phyloP scores from a whole-genome alignment of 2,113 vertebrate genomes.

The Plestiodon gilberti region DNA sequence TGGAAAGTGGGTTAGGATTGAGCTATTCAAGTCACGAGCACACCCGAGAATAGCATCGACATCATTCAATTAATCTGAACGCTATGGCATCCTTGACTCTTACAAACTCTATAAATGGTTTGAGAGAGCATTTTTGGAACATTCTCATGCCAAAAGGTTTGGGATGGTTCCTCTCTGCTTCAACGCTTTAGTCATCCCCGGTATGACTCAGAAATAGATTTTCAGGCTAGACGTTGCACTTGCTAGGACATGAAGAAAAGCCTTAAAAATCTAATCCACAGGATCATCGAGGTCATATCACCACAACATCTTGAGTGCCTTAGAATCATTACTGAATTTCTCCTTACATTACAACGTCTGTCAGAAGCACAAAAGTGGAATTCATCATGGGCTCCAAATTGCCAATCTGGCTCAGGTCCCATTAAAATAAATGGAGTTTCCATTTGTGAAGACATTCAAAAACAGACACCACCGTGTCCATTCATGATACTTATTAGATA shows the following conservation, averaged over 20 bases:
- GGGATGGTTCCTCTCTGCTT: not conserved
- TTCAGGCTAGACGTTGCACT: not conserved
- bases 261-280: not conserved
- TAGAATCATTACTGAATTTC: not conserved
- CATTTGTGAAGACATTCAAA: not conserved
- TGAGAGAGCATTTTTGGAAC: not conserved
- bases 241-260: not conserved
- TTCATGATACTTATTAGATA: not conserved
- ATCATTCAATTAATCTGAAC: not conserved
- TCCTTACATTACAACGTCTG: not conserved
- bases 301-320: not conserved
- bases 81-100: not conserved
- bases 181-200: not conserved
- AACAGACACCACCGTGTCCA: not conserved
- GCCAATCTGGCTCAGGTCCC: not conserved
- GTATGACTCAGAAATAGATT: not conserved
- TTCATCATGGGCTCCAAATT: not conserved
- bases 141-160: slow-evolving; percentile 1
- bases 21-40: not conserved
- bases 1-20: too few species aligned
- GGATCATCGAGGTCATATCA: not conserved
- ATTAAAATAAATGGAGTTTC: not conserved
- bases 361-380: not conserved
- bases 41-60: not conserved
- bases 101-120: not conserved